Base-by-base conservation (phyloP, 1,140 invertebrate genomes). In the Radopholus similis region DNA sequence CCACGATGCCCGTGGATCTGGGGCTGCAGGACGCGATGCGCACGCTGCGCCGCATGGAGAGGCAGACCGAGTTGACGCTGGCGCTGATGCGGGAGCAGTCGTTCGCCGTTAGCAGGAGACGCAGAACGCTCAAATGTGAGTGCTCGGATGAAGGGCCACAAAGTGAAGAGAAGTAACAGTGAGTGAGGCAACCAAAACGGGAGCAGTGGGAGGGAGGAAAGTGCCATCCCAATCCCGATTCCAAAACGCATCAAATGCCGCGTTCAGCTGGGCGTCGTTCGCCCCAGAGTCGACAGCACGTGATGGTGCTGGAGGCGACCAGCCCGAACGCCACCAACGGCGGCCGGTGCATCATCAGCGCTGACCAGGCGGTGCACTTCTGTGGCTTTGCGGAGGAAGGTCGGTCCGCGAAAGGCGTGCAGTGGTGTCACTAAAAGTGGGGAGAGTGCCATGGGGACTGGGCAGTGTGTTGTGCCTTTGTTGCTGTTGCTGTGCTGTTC, bases 361-460 rank as follows among this genome's bases (percentile, higher is more conserved):
- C 78, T 49, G 78, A 81, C 60, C 80, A 79, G 58, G 81, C 78
- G 15, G 72, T 71, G 11, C 78, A 81, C 60, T 81, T 76, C 57
- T 81, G 78, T 65, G 78, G 78, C 59, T 73, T 80, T 60, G 73
- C 69, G 51, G 81, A 81, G 69, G 81, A 77, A 81, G 76, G 77
- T 79, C 64, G 42, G 70, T 23, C 34, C 11, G 15, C 11, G 18
- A 32, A 18, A 32, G 57, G 21, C 13, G 34, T 72, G 47, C 18
- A 34, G n/a, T n/a, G n/a, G n/a, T n/a, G n/a, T n/a, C n/a, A n/a
- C n/a, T n/a, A n/a, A n/a, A n/a, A 47, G 26, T 38, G 38, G 32
- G 37, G 13, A 30, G 32, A n/a, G 66, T 53, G 64, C 21, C 1
- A 6, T 60, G 28, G n/a, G 42, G 11, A n/a, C 4, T 23, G 21